Percentiles rank a stretch among this genome's conserved stretches.
Conservation (phyloP, 2,797 vertebrate genomes). For the Lophura swinhoii region DNA sequence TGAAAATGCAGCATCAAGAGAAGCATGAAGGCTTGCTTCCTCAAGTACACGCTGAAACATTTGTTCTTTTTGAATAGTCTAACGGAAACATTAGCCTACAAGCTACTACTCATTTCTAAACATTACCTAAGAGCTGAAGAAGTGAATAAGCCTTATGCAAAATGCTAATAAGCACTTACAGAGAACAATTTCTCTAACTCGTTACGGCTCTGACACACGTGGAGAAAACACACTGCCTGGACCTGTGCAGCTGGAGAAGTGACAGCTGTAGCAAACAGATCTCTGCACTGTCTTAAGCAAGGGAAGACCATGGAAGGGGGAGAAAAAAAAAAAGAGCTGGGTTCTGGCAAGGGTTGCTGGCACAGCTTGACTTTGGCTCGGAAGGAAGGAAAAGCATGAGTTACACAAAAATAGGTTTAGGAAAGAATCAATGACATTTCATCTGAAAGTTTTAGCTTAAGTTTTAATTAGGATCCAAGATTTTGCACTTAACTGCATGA, state of each 20-base stretch:
- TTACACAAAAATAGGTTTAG: conserved; percentile 59
- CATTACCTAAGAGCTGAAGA: background rate
- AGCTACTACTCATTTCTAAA: conserved; percentile 18
- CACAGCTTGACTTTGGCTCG: conserved; percentile 51
- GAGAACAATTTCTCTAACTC: background rate
- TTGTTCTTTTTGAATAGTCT: background rate
- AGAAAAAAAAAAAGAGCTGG: background rate
- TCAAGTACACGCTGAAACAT: background rate
- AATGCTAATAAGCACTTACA: background rate
- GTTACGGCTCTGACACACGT: background rate
- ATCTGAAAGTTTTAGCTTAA: conserved; percentile 52
- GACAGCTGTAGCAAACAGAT: background rate
- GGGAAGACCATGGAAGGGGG: background rate
- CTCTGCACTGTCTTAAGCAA: background rate
- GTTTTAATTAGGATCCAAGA: conserved; percentile 68
- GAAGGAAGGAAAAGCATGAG: conserved; percentile 40
- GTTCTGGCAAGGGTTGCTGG: conserved; percentile 35
- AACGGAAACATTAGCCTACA: background rate
- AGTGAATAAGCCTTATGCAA: background rate
- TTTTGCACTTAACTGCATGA: conserved; percentile 37
- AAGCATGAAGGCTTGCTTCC: background rate
- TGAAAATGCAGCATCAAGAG: background rate
- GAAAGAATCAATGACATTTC: conserved; percentile 69
- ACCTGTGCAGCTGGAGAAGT: background rate
- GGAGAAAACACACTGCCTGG: background rate